Conservation (phyloP, 2,888 invertebrate genomes). For the Brachyptera risi region DNA sequence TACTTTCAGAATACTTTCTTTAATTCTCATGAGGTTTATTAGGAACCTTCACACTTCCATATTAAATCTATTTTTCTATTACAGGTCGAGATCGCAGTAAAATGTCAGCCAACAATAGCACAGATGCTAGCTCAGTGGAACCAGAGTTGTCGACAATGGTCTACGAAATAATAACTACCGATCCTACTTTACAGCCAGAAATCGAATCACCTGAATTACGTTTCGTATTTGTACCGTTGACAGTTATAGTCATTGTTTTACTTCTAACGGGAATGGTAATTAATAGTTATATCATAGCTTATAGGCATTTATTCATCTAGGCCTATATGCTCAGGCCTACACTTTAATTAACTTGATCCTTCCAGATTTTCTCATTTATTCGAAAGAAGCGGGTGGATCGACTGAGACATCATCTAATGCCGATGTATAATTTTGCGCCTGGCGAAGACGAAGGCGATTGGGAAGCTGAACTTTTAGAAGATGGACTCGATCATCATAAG, state of each 20-base stretch:
- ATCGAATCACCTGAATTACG: conserved; percentile 8
- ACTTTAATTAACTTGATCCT: conserved; percentile 12
- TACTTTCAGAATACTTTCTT: no score
- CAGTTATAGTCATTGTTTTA: conserved; percentile 43
- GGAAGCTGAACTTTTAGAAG: conserved; percentile 58
- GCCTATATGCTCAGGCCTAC: background rate
- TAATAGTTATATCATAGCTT: no score
- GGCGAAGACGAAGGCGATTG: conserved; percentile 64
- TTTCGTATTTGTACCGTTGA: conserved; percentile 43
- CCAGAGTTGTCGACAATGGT: background rate
- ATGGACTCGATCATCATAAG: conserved; percentile 34
- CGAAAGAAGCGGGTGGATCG: conserved; percentile 53
- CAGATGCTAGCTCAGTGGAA: background rate
- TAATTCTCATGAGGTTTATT: no score
- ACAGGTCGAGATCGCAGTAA: background rate
- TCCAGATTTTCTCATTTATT: conserved; percentile 51
- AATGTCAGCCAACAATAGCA: background rate
- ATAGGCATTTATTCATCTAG: background rate
- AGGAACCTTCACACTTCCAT: no score
- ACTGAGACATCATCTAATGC: conserved; percentile 59
- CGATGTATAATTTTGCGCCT: conserved; percentile 63
- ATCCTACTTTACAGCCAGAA: background rate
- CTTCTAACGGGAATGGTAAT: conserved; percentile 44
- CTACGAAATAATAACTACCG: background rate
- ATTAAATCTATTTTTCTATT: no score